A percentile compares a stretch with the other conserved stretches of the same genome.
Conservation (phyloP, 1,140 invertebrate genomes). For the Heliconius nattereri region DNA sequence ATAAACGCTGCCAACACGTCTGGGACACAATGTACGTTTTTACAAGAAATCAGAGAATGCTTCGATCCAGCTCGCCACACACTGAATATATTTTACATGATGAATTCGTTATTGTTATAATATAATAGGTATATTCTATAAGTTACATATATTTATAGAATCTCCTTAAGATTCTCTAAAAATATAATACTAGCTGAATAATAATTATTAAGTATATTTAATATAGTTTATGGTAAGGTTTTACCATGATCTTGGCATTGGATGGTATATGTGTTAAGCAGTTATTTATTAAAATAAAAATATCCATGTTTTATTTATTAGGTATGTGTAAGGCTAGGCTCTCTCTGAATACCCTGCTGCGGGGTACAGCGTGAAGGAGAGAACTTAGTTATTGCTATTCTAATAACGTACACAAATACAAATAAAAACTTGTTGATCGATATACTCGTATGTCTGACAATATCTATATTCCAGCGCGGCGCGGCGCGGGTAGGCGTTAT, state of each 20-base stretch:
- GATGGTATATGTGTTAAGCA: too few species aligned
- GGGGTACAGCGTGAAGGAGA: too few species aligned
- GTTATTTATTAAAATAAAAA: too few species aligned
- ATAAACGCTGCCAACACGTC: constrained; percentile 55
- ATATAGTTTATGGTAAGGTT: too few species aligned
- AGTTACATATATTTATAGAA: neutral
- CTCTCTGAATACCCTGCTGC: too few species aligned
- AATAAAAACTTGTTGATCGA: constrained; percentile 32
- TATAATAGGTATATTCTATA: neutral
- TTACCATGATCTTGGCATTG: too few species aligned
- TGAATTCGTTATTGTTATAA: constrained; percentile 47
- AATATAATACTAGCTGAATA: neutral
- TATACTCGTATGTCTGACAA: constrained; percentile 15
- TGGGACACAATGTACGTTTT: constrained; percentile 67
- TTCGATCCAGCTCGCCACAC: constrained; percentile 40
- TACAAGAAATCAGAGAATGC: constrained; percentile 63
- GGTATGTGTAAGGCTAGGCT: too few species aligned
- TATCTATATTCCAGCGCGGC: constrained; percentile 64
- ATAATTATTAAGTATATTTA: neutral
- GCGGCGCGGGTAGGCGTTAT: constrained; percentile 64
- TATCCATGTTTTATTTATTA: too few species aligned
- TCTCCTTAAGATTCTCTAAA: neutral
- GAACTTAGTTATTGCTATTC: neutral
- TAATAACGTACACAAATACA: neutral
- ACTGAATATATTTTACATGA: constrained; percentile 53